Evolutionary conservation across 2,888 invertebrate species (phyloP), one percentile per base, ranked within the genome.

Genomic region (Spilosoma lubricipeda): DNA sequence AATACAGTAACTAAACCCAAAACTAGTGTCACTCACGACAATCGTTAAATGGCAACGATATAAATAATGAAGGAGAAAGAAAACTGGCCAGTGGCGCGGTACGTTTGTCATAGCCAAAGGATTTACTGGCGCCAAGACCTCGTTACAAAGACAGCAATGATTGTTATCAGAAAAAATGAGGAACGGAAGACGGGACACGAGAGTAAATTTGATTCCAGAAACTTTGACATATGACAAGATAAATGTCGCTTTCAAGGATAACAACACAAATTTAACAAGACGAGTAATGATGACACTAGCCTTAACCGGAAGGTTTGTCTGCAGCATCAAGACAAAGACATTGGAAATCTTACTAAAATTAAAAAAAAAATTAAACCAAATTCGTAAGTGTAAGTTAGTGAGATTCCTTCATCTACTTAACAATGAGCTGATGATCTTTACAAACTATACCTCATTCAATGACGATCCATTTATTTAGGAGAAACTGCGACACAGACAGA

Each of bases 91-190:
- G 42, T 72, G 80, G 78, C 81, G 68, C 73, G 72, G 72, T 80
- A 76, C 76, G 81, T 81, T 83, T 81, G 76, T 78, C 76, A 81
- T 78, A 78, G 69, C 64, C 71, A 66, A 59, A 76, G 78, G 72
- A 80, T 77, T 82, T 77, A 73, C 74, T 73, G 73, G 59, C 59
- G 74, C 67, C 72, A 75, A 73, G 69, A 67, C 23, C 73, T 78
- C 74, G 23, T 80, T 42, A 80, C 77, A 82, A 81, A 80, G 76
- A 73, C 73, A 71, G 71, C n/a, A 52, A 69, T 77, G 83, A 83
- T 79, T 77, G 73, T 80, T 78, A 81, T 83, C 80, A 81, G 77
- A 70, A 64, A 76, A 80, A 82, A 82, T 81, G 81, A 81, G 75
- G 73, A 74, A 79, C 77, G 77, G 72, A 76, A 81, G 78, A 82